phyloP scores from a whole-genome alignment of 2,888 invertebrate genomes.

The Euphydryas editha region DNA sequence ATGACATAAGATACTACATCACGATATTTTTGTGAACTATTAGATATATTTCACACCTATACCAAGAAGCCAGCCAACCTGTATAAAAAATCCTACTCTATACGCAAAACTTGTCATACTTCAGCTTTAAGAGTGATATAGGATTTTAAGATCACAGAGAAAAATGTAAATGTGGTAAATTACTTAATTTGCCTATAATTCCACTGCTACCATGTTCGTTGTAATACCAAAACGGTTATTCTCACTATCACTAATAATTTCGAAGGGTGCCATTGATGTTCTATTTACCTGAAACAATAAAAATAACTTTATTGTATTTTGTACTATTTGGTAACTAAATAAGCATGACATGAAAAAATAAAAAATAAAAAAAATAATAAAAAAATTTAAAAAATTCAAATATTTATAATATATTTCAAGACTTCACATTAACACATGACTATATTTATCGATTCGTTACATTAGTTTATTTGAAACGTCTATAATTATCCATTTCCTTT shows the following conservation, averaged over 20 bases:
- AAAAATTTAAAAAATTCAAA: background rate
- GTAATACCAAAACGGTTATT: too few relatives aligned
- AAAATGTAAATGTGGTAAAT: too few relatives aligned
- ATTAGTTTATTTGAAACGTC: slow-evolving; percentile 35
- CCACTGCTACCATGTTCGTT: too few relatives aligned
- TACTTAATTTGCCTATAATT: too few relatives aligned
- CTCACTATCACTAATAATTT: background rate
- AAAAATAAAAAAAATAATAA: background rate
- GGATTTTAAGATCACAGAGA: too few relatives aligned
- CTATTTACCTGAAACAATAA: slow-evolving; percentile 26
- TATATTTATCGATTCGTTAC: slow-evolving; percentile 40
- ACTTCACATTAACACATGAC: slow-evolving; percentile 29
- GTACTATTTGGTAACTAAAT: background rate
- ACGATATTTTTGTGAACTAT: too few relatives aligned
- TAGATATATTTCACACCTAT: too few relatives aligned
- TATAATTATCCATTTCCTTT: slow-evolving; percentile 41
- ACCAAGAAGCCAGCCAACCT: too few relatives aligned
- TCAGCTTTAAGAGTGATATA: too few relatives aligned
- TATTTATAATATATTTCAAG: slow-evolving; percentile 9
- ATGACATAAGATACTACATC: too few relatives aligned
- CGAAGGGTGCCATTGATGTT: background rate
- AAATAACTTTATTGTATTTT: background rate
- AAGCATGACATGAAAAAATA: background rate
- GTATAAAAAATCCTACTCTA: too few relatives aligned
- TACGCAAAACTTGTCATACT: too few relatives aligned